Percentiles rank a stretch among this genome's conserved stretches.
phyloP scores from a whole-genome alignment of 2,888 invertebrate species.

The Ferrisia virgata region DNA sequence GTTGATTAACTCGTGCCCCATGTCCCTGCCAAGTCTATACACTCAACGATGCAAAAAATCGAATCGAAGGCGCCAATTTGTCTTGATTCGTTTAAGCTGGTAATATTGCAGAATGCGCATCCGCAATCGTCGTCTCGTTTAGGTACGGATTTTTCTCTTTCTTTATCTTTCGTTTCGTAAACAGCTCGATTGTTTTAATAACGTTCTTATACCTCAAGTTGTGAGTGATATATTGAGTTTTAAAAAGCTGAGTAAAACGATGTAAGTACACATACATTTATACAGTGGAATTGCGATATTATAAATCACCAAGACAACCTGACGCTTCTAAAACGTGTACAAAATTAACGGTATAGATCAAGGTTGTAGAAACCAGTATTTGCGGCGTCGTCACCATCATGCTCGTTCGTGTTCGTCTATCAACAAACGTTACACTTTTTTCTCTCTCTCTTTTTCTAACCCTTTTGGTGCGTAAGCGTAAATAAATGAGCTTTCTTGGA shows the following conservation, averaged over 20 bases:
- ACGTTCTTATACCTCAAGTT: background rate
- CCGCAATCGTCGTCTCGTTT: background rate
- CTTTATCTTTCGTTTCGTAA: too few species aligned
- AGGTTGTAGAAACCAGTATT: background rate
- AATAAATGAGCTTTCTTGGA: background rate
- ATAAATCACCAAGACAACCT: background rate
- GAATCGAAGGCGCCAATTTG: constrained; percentile 10
- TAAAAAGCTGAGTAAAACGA: too few species aligned
- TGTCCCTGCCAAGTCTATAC: background rate
- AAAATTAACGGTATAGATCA: background rate
- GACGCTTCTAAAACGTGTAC: background rate
- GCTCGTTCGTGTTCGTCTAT: background rate
- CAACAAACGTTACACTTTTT: background rate
- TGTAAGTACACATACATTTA: too few species aligned
- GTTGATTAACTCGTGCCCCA: background rate
- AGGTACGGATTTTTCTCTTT: background rate
- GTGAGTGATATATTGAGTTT: background rate
- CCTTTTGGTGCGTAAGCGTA: background rate
- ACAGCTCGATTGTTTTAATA: background rate
- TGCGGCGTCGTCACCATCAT: background rate
- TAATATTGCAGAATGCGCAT: background rate
- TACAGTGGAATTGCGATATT: background rate
- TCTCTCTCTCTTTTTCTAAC: background rate
- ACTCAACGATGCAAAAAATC: background rate
- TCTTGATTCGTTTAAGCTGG: background rate